Evolutionary conservation across 1,140 invertebrate genomes (phyloP).

Genomic region (Papilio xuthus): DNA sequence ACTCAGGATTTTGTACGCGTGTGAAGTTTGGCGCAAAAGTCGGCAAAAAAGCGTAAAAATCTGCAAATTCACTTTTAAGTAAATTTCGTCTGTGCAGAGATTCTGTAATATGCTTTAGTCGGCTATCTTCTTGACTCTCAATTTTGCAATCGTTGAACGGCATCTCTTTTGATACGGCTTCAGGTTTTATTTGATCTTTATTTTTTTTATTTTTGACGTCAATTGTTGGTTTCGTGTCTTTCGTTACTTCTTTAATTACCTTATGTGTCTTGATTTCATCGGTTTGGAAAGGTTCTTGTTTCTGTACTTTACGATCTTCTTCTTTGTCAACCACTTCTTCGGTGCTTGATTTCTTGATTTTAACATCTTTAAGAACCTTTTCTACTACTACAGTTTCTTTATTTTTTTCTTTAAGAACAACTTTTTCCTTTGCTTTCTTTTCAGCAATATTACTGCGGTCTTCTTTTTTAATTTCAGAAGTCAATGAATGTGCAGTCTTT

Average conservation of each 20-base stretch:
- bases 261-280: constrained; percentile 7
- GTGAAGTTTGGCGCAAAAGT: constrained; percentile 86
- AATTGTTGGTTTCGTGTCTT: constrained; percentile 27
- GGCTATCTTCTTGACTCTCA: constrained; percentile 50
- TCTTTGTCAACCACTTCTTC: constrained; percentile 38
- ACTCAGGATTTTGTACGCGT: constrained; percentile 83
- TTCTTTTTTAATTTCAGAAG: constrained; percentile 23
- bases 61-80: constrained; percentile 80
- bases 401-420: constrained; percentile 32
- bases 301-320: background rate
- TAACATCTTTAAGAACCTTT: constrained; percentile 40
- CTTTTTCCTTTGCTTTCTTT: background rate
- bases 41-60: constrained; percentile 83
- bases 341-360: constrained; percentile 36
- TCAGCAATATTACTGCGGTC: constrained; percentile 1
- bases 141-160: constrained; percentile 36
- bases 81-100: constrained; percentile 69
- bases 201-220: constrained; percentile 40
- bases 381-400: constrained; percentile 41
- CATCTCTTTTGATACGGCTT: constrained; percentile 49
- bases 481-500: constrained; percentile 4
- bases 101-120: constrained; percentile 62
- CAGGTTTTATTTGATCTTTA: constrained; percentile 43
- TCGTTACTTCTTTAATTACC: background rate
- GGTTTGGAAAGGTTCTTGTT: background rate